Evolutionary conservation across 1,140 invertebrate species (phyloP).

Genomic region (Apis mellifera): Amel_HAv3.1 CM009943.2:143501-144000

Average conservation of each 20-base stretch:
- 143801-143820: slow-evolving; percentile 6
- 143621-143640: neutral
- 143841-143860: neutral
- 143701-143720: neutral
- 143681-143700: neutral
- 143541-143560: neutral
- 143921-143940: slow-evolving; percentile 30
- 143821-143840: slow-evolving; percentile 10
- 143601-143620: neutral
- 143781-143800: neutral
- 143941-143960: slow-evolving; percentile 12
- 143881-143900: neutral
- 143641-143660: neutral
- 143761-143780: too few species aligned
- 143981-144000: too few species aligned
- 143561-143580: neutral
- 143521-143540: neutral
- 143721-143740: neutral
- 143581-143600: neutral
- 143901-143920: slow-evolving; percentile 14
- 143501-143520: neutral
- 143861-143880: neutral
- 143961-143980: neutral
- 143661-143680: neutral
- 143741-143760: too few species aligned